Conservation (phyloP, 2,113 vertebrate species). For the Cyprinodon tularosa region DNA sequence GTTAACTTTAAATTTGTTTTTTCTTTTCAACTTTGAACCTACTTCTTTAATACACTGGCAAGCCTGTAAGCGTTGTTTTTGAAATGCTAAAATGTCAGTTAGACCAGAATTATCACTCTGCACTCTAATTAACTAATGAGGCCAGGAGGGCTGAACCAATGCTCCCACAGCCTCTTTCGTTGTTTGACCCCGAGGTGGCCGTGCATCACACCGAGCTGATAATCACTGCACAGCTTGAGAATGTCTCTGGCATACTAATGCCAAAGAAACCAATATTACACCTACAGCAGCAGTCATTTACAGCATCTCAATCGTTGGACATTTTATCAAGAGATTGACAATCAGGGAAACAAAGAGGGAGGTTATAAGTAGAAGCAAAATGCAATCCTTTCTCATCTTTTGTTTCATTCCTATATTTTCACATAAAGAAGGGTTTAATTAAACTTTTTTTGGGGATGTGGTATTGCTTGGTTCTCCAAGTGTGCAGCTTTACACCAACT, state of each 20-base stretch:
- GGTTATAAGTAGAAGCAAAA: background rate
- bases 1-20: background rate
- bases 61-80: conserved; percentile 18
- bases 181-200: conserved; percentile 60
- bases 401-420: background rate
- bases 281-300: conserved; percentile 22
- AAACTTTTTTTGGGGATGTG: background rate
- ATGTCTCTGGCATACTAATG: conserved; percentile 47
- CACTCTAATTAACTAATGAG: conserved; percentile 77
- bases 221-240: conserved; percentile 51
- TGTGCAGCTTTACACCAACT: background rate
- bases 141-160: conserved; percentile 49
- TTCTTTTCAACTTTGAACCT: background rate
- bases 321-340: background rate
- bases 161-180: conserved; percentile 33
- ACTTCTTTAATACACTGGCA: background rate
- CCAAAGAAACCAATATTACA: conserved; percentile 8
- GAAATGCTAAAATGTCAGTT: conserved; percentile 29
- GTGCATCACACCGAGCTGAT: conserved; percentile 49
- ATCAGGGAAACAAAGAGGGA: conserved; percentile 1
- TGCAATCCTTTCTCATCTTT: background rate
- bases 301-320: conserved; percentile 16
- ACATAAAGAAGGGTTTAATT: background rate
- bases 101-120: conserved; percentile 39
- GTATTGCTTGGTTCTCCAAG: background rate